A percentile compares a stretch with the other conserved stretches of the same genome.
Evolutionary conservation across 2,797 vertebrate genomes (phyloP).

Genomic region (Ctenopoma multispine): DNA sequence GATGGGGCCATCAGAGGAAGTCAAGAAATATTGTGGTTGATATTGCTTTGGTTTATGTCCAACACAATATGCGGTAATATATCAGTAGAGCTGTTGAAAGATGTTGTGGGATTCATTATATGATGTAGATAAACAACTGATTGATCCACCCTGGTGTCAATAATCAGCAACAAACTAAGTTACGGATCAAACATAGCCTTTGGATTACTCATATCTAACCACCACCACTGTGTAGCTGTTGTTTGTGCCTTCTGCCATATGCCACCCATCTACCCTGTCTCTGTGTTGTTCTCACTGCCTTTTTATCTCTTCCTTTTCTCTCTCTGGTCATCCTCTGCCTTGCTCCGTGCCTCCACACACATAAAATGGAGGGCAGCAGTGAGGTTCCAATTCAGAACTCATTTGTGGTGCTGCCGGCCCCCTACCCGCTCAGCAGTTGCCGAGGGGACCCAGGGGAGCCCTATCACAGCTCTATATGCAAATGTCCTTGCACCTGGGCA

Average conservation of each 20-base stretch:
- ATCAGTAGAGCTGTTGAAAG: slow-evolving; percentile 61
- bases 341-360: slow-evolving; percentile 72
- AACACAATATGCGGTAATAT: slow-evolving; percentile 61
- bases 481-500: slow-evolving; percentile 99
- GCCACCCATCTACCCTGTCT: slow-evolving; percentile 49
- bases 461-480: slow-evolving; percentile 99
- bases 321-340: slow-evolving; percentile 77
- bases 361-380: slow-evolving; percentile 86
- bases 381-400: slow-evolving; percentile 98
- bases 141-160: slow-evolving; percentile 62
- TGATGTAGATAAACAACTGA: slow-evolving; percentile 61
- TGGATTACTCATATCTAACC: slow-evolving; percentile 43
- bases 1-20: slow-evolving; percentile 68
- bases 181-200: slow-evolving; percentile 50
- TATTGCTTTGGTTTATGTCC: slow-evolving; percentile 70
- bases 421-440: slow-evolving; percentile 95
- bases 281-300: slow-evolving; percentile 48
- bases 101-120: slow-evolving; percentile 61
- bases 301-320: slow-evolving; percentile 66
- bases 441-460: slow-evolving; percentile 98
- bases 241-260: slow-evolving; percentile 60
- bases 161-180: slow-evolving; percentile 55
- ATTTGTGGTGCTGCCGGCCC: slow-evolving; percentile 94
- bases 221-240: slow-evolving; percentile 35
- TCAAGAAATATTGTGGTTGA: slow-evolving; percentile 56